Percentiles rank a stretch among this genome's conserved stretches.
These are phyloP conservation scores for Amphiprion ocellaris DNA, from an alignment of 2,113 vertebrate species.

Conservation along the genomic window DNA sequence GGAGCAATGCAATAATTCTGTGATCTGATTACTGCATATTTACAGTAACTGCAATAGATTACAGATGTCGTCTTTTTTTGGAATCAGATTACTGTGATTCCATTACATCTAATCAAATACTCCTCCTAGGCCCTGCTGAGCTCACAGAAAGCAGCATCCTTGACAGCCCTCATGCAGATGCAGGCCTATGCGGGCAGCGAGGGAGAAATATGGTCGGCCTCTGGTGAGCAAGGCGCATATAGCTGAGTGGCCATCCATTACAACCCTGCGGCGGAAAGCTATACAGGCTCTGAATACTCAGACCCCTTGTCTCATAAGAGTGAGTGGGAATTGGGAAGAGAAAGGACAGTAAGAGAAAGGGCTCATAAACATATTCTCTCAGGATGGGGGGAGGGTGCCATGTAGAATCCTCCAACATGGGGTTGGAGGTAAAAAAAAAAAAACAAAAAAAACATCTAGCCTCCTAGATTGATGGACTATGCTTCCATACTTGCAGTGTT, in stretches of 20 bases:
- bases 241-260: constrained; percentile 77
- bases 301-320: constrained; percentile 43
- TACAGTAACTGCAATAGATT: constrained; percentile 82
- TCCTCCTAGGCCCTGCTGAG: constrained; percentile 49
- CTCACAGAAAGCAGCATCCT: constrained; percentile 52
- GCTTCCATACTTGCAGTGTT: constrained; percentile 59
- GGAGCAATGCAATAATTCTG: constrained; percentile 58
- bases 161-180: constrained; percentile 58
- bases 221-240: constrained; percentile 66
- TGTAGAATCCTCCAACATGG: constrained; percentile 53
- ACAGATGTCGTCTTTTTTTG: constrained; percentile 75
- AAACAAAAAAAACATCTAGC: constrained; percentile 31
- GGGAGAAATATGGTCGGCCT: constrained; percentile 66
- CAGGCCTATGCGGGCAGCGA: constrained; percentile 29
- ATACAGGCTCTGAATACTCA: constrained; percentile 32
- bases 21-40: constrained; percentile 76
- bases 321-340: constrained; percentile 32
- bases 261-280: constrained; percentile 41
- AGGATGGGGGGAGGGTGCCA: constrained; percentile 29
- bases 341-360: constrained; percentile 59
- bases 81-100: constrained; percentile 78
- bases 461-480: constrained; percentile 77
- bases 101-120: constrained; percentile 78
- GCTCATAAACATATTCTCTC: constrained; percentile 70
- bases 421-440: background rate